Evolutionary conservation across 1,140 invertebrate species (phyloP).

Genomic region (Pogonus chalceus): DNA sequence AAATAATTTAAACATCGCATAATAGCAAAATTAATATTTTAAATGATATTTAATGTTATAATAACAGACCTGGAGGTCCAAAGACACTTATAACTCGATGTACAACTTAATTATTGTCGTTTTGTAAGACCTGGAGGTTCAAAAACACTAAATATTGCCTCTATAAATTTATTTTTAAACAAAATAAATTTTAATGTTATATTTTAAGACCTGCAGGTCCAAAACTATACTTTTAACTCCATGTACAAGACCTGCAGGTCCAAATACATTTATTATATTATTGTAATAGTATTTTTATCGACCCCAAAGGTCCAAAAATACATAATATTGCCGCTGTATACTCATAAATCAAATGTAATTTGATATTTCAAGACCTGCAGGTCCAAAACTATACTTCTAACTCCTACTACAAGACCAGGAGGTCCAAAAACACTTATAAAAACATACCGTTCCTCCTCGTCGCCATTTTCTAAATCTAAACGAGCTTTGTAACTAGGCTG

Average conservation of each 20-base stretch:
- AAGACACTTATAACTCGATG: no score
- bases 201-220: not conserved
- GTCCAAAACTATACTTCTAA: not conserved
- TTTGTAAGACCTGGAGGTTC: not conserved
- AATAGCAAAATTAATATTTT: no score
- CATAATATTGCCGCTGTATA: no score
- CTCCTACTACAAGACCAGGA: not conserved
- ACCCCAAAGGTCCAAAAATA: not conserved
- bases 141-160: not conserved
- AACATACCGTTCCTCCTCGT: slow-evolving; percentile 64
- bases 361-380: not conserved
- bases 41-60: no score
- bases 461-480: slow-evolving; percentile 80
- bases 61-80: no score
- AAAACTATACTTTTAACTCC: no score
- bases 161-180: no score
- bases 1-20: no score
- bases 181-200: not conserved
- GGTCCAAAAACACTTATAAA: not conserved
- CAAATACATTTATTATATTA: not conserved
- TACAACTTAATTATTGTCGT: not conserved
- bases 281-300: not conserved
- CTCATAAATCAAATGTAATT: not conserved
- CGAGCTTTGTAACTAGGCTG: slow-evolving; percentile 69
- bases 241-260: no score